Base-by-base conservation (phyloP, 2,113 vertebrate genomes). In the Agelaius phoeniceus region DNA sequence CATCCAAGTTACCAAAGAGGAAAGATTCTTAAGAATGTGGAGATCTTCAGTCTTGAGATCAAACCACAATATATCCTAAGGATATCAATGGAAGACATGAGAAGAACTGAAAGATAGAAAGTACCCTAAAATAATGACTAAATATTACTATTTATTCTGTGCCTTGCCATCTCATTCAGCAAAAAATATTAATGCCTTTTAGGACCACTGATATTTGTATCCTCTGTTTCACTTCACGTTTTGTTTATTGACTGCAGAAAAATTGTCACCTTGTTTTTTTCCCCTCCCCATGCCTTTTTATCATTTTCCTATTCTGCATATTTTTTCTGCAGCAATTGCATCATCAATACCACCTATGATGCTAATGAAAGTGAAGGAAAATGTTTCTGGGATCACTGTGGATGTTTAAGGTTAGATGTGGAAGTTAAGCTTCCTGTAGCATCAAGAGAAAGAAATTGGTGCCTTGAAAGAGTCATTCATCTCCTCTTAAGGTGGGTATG, bases 201-300 rank as follows among this genome's bases (percentile, higher is more conserved):
- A 73, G 41, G 28, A 66, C 8, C 37, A 62, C 22, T 30, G 18
- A 9, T 87, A 58, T 63, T 87, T 51, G 3, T 35, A 77, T 54
- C 17, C 7, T 86, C 77, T 66, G 4, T 77, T 92, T 92, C 14
- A 37, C 30, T 66, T 77, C n/a, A 52, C 10, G 1, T 44, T 78
- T 87, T 44, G 7, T 52, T 85, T 46, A 46, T 27, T 76, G 13
- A 41, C 24, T 54, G 14, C 28, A 81, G 24, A 78, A 84, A 84
- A 91, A 41, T 5, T 26, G 27, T 21, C 48, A 37, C 0, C 0
- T 14, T 65, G 7, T 1, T 9, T 2, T 16, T 16, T 41, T 14
- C 0, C 0, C 0, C 41, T 37, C 9, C 23, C 15, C 24, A 10
- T 10, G 14, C 6, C 21, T 55, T 81, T 74, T n/a, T 79, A 23